Conservation (phyloP, 2,888 invertebrate species). For the Gordius sp. region DNA sequence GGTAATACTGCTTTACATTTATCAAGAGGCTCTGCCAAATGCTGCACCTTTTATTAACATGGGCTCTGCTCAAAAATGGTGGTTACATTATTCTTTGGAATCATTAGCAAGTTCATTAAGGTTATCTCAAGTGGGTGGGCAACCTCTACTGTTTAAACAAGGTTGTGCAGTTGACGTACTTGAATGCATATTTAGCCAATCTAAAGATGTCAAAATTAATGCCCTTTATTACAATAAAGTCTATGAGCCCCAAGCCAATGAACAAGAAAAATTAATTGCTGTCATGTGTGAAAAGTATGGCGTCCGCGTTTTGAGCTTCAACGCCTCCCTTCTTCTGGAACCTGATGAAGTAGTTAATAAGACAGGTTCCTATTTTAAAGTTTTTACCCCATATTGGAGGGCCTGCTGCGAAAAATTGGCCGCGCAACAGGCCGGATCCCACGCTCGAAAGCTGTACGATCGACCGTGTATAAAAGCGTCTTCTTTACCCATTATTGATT, state of each 20-base stretch:
- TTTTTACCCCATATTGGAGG: constrained; percentile 12
- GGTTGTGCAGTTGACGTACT: background rate
- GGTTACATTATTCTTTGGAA: background rate
- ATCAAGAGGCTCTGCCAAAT: background rate
- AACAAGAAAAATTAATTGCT: background rate
- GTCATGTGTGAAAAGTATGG: background rate
- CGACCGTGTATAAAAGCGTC: background rate
- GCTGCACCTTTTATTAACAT: too few species aligned
- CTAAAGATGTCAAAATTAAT: background rate
- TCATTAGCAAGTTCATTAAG: background rate
- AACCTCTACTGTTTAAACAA: background rate
- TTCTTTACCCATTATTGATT: too few species aligned
- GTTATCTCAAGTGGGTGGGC: background rate
- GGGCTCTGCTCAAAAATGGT: constrained; percentile 13
- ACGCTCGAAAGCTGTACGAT: background rate
- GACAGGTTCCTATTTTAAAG: background rate
- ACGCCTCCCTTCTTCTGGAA: background rate
- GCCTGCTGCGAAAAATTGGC: background rate
- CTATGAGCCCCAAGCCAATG: background rate
- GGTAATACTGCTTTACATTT: background rate
- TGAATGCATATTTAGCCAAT: background rate
- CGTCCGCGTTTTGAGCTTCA: background rate
- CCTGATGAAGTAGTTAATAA: background rate
- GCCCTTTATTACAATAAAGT: background rate
- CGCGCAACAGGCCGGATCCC: background rate